Percentiles rank a stretch among this genome's conserved stretches.
phyloP scores from a whole-genome alignment of 2,113 vertebrate genomes.

The Benitochromis conjunctus region DNA sequence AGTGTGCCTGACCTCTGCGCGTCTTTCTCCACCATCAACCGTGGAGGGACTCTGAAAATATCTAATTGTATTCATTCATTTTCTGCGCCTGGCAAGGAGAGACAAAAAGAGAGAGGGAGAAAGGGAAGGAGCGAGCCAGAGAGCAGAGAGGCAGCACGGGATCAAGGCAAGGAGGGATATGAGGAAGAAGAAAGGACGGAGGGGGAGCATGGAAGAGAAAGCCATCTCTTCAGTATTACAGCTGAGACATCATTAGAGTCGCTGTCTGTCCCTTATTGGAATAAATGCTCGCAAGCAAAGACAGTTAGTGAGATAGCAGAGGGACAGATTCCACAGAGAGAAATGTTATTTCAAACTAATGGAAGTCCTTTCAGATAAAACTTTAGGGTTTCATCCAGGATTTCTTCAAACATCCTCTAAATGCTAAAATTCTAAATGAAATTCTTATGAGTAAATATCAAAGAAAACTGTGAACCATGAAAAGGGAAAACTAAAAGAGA shows the following conservation, averaged over 20 bases:
- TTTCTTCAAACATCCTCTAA: neutral
- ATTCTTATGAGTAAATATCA: neutral
- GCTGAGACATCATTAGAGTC: conserved; percentile 42
- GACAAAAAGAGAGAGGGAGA: neutral
- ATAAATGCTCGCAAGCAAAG: conserved; percentile 48
- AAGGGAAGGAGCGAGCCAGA: neutral
- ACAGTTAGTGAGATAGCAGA: conserved; percentile 8
- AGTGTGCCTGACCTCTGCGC: conserved; percentile 56
- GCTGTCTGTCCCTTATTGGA: conserved; percentile 40
- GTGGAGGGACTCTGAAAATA: conserved; percentile 73
- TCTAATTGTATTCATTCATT: conserved; percentile 83
- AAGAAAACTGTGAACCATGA: neutral
- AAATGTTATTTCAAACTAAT: conserved; percentile 3
- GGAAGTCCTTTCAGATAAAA: neutral
- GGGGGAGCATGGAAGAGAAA: neutral
- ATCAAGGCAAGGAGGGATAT: conserved; percentile 2
- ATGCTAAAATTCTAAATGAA: neutral
- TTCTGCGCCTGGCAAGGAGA: conserved; percentile 72
- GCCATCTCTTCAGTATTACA: conserved; percentile 22
- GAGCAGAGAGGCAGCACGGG: neutral
- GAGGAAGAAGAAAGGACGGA: conserved; percentile 9
- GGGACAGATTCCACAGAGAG: neutral
- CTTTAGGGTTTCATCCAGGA: neutral
- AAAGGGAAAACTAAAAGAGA: neutral
- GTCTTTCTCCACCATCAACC: conserved; percentile 36